phyloP scores from a whole-genome alignment of 1,140 invertebrate genomes.

The Drosophila pandora region DNA sequence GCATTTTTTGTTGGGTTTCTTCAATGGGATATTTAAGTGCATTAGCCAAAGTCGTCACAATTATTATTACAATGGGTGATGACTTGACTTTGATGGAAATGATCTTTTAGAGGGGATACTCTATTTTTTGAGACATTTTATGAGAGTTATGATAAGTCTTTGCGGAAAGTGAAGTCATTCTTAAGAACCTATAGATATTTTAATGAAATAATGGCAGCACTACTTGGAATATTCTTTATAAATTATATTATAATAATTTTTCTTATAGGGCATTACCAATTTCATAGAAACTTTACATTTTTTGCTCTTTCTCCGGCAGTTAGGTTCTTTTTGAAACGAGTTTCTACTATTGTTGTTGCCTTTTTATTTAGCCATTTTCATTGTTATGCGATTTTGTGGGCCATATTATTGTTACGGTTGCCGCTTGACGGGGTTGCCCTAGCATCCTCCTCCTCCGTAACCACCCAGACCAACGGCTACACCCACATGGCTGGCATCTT shows the following conservation, averaged over 20 bases:
- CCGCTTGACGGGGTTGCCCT: constrained; percentile 56
- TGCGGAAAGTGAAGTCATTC: too few relatives aligned
- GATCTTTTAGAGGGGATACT: constrained; percentile 11
- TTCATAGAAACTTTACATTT: constrained; percentile 5
- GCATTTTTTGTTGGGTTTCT: constrained; percentile 23
- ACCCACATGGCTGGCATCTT: constrained; percentile 13
- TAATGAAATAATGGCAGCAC: too few relatives aligned
- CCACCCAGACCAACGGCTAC: too few relatives aligned
- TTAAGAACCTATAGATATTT: too few relatives aligned
- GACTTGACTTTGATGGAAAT: constrained; percentile 41
- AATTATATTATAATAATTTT: neutral
- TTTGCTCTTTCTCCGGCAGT: constrained; percentile 6
- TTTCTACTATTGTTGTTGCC: constrained; percentile 73
- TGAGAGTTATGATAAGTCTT: neutral
- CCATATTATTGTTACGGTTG: constrained; percentile 78
- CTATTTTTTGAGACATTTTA: constrained; percentile 2
- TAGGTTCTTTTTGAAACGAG: constrained; percentile 38
- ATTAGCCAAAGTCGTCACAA: constrained; percentile 56
- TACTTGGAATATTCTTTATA: too few relatives aligned
- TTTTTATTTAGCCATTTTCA: constrained; percentile 79
- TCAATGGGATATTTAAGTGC: constrained; percentile 39
- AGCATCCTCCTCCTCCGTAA: constrained; percentile 1
- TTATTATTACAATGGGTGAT: constrained; percentile 43
- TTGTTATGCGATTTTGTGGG: constrained; percentile 81
- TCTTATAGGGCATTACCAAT: constrained; percentile 17